Conservation (phyloP, 1,140 invertebrate species). For the Trachelipus rathkii region DNA sequence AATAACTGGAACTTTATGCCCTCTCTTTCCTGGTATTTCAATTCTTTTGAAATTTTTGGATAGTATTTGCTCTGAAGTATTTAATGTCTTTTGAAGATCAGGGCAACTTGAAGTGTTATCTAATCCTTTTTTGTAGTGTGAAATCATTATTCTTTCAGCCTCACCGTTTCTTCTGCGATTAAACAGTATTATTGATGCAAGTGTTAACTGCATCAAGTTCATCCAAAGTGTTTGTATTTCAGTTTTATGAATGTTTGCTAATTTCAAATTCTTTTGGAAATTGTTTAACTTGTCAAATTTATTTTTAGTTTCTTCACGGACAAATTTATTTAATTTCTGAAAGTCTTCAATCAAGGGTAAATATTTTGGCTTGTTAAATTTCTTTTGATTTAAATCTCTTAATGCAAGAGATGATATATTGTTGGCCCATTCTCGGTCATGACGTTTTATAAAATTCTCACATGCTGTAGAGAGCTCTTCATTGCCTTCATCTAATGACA, state of each 20-base stretch:
- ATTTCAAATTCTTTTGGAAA: background rate
- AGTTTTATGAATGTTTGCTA: background rate
- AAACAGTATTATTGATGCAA: background rate
- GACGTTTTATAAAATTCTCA: conserved; percentile 2
- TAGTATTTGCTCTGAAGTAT: background rate
- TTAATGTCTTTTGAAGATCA: background rate
- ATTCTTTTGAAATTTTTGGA: background rate
- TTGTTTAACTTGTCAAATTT: background rate
- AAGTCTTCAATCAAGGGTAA: conserved; percentile 1
- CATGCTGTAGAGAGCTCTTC: background rate
- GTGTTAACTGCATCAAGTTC: background rate
- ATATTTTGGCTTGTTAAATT: background rate
- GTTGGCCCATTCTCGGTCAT: conserved; percentile 4
- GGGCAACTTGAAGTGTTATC: background rate
- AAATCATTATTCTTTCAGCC: background rate
- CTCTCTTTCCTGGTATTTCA: background rate
- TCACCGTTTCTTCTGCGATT: background rate
- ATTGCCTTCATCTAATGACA: background rate
- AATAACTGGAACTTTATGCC: background rate
- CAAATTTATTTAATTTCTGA: background rate
- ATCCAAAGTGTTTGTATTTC: background rate
- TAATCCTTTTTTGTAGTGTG: background rate
- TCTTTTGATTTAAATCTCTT: background rate
- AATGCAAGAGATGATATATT: conserved; percentile 3
- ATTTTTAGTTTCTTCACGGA: background rate